Evolutionary conservation across 2,797 vertebrate species (phyloP), one percentile per base, ranked within the genome.

Genomic region (Phylloscopus collybita): DNA sequence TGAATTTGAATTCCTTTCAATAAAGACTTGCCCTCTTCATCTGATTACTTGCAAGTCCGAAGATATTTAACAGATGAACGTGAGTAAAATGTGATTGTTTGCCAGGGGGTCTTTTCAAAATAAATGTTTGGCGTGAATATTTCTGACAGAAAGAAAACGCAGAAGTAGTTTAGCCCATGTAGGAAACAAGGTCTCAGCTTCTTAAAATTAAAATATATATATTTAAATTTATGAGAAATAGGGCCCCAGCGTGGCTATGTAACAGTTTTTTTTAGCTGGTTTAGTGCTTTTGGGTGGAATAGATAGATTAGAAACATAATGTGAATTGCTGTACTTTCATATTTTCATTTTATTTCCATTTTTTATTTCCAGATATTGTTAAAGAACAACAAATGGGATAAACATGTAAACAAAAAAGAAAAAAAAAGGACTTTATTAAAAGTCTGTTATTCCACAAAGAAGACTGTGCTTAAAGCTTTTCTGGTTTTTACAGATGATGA

Each of bases 141-240:
- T 88, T 86, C 69, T 91, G 88, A 76, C 88, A 95, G 71, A 84
- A 62, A 19, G 53, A 82, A 88, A 73, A 91, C 20, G 2, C 61
- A 34, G 40, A 66, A 89, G 60, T 53, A 54, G 42, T 84, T 92
- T 67, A 27, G 59, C 19, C 64, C 17, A 16, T 23, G 32, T 30
- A 83, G 27, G 75, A 50, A 80, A 83, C 91, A 4, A 59, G 6
- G 8, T 54, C 93, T 91, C 29, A 53, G 29, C 34, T 67, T 89
- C 42, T 45, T 13, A 65, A 30, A 80, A 60, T 94, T 74, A 38
- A 45, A n/a, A 49, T 38, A 29, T 25, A 88, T 60, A 49, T 20
- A 6, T 56, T 71, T 65, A 75, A 50, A 69, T 44, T 25, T 72
- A 16, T 84, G 42, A 79, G 25, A 59, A 70, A 34, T 16, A 32